These are phyloP conservation scores for Dryomyza anilis DNA, from an alignment of 2,888 invertebrate genomes.

Conservation along the genomic window DNA sequence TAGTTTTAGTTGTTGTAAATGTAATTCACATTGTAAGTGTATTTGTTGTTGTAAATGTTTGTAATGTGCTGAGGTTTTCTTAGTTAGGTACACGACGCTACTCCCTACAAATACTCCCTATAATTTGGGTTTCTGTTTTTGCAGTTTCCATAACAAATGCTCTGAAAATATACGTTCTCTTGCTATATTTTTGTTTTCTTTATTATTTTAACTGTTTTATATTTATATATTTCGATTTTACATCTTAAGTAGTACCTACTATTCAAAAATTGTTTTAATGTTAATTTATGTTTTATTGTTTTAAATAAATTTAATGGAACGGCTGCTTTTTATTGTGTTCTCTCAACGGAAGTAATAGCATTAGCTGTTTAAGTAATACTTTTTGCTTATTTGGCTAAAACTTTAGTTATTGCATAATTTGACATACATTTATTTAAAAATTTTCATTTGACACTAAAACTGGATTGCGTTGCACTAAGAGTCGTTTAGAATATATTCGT, in stretches of 20 bases:
- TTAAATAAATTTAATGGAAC: conserved; percentile 29
- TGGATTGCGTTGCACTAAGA: too few species aligned
- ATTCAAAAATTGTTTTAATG: neutral
- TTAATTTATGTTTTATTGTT: neutral
- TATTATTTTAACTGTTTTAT: neutral
- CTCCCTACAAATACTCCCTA: neutral
- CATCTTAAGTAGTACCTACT: neutral
- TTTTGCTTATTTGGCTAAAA: neutral
- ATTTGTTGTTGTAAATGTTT: conserved; percentile 14
- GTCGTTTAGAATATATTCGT: neutral
- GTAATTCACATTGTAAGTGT: neutral
- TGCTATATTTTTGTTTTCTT: conserved; percentile 1
- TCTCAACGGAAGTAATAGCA: conserved; percentile 28
- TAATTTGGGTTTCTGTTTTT: neutral
- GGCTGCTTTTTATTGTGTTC: conserved; percentile 33
- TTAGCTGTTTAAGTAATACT: too few species aligned
- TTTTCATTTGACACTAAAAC: too few species aligned
- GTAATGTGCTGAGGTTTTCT: conserved; percentile 14
- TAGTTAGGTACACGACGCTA: conserved; percentile 21
- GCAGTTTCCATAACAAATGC: conserved; percentile 18
- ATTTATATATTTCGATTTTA: too few species aligned
- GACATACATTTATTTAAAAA: neutral
- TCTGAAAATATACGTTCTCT: conserved; percentile 24
- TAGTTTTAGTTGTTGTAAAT: neutral
- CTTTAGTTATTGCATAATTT: neutral